Evolutionary conservation across 2,888 invertebrate species (phyloP), one percentile per base, ranked within the genome.

Genomic region (Catonia carolina): DNA sequence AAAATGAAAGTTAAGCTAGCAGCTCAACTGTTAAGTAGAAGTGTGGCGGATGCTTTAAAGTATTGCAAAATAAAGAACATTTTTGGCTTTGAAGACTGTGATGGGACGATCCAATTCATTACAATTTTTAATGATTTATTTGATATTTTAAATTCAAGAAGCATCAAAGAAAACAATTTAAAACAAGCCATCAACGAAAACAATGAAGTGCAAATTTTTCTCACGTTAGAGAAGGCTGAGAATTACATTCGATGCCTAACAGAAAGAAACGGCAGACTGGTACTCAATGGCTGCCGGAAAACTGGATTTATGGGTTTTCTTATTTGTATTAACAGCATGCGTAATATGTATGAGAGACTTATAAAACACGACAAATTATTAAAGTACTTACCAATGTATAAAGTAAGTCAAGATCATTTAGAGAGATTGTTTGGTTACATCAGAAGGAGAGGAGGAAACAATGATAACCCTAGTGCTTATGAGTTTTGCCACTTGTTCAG

Each of bases 371-470:
- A 42, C 55, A 39, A 54, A 53, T 37, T 47, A 17, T 47, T 56
- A 31, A 12, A 23, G 39, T 59, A 56, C 33, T 20, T 59, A 15
- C 52, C 56, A 2, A 22, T 45, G 10, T 59, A 52, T 18, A 59
- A 59, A 52, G 20, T 59, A 4, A 58, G 49, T n/a, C 53, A 57
- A 22, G 57, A 57, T 18, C 53, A 57, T 53, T 39, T 53, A 17
- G 57, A 57, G 20, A 45, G 57, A 37, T 39, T 51, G 35, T 57
- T 57, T n/a, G 53, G 57, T 15, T 50, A 37, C 35, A 53, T 58
- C 8, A 33, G 39, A 33, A 33, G 27, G 2, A 55, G 35, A 50
- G 54, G 35, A 45, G 58, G 49, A 10, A 49, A 37, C n/a, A 56
- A 52, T 33, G 42, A 56, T 12, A 50, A 56, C n/a, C 54, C 35